Evolutionary conservation across 2,797 vertebrate genomes (phyloP).

Genomic region (Neosalanx taihuensis): DNA sequence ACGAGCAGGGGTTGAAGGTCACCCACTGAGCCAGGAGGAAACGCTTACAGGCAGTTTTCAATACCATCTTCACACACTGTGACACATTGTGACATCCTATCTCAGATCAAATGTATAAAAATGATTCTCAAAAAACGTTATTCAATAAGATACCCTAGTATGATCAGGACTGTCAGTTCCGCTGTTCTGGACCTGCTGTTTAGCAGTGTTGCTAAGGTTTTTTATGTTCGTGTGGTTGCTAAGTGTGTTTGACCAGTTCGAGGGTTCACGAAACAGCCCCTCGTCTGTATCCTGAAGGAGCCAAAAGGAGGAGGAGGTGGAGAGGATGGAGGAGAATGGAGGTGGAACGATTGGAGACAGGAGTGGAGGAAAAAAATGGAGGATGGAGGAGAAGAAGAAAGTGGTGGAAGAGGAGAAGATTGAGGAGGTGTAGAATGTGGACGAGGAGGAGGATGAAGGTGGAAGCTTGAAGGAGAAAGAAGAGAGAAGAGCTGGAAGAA

Average conservation of each 20-base stretch:
- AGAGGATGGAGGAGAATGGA: background rate
- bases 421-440: background rate
- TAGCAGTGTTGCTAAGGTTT: constrained; percentile 44
- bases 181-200: constrained; percentile 13
- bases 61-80: too few species aligned
- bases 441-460: background rate
- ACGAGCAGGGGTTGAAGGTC: background rate
- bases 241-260: constrained; percentile 30
- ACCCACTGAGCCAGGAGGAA: too few species aligned
- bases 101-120: too few species aligned
- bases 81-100: too few species aligned
- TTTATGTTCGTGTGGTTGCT: constrained; percentile 10
- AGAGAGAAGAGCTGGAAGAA: background rate
- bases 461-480: background rate
- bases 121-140: constrained; percentile 5
- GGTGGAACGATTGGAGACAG: background rate
- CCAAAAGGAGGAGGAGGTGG: background rate
- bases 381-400: background rate
- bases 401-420: background rate
- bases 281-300: constrained; percentile 13
- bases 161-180: constrained; percentile 11
- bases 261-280: constrained; percentile 29
- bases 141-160: background rate
- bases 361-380: background rate
- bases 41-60: too few species aligned